A percentile compares a stretch with the other conserved stretches of the same genome.
phyloP scores from a whole-genome alignment of 2,113 vertebrate species.

The Ptychochromis oligacanthus region DNA sequence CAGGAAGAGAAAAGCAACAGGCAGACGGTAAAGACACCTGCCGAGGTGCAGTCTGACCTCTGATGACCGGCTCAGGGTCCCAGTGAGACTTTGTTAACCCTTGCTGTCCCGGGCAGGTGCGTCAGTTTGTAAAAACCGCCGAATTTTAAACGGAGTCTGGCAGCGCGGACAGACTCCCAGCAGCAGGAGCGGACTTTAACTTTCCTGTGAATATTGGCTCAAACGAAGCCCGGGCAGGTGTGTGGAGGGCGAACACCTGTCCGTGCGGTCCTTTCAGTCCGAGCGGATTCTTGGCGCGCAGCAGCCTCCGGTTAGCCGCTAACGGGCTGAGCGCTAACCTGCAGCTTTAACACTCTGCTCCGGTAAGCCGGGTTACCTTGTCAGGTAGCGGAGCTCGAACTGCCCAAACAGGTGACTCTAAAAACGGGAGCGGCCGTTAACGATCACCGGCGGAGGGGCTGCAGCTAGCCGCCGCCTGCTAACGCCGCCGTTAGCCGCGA shows the following conservation, averaged over 20 bases:
- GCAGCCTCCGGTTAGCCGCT: background rate
- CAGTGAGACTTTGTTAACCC: background rate
- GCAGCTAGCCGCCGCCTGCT: constrained; percentile 27
- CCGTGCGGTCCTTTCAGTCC: background rate
- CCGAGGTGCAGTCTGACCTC: background rate
- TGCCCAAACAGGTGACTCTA: accelerated
- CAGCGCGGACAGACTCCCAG: background rate
- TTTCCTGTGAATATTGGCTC: background rate
- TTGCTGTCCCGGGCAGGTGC: background rate
- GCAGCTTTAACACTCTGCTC: background rate
- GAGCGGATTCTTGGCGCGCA: background rate
- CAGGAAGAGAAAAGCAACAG: background rate
- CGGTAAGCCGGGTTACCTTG: background rate
- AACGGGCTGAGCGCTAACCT: background rate
- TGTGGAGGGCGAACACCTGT: background rate
- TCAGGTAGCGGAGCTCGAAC: background rate
- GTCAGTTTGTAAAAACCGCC: background rate
- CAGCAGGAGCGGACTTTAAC: background rate
- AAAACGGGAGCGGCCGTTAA: background rate
- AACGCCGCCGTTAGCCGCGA: constrained; percentile 18
- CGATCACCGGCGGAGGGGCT: background rate
- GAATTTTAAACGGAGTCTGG: background rate
- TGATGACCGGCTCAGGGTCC: background rate
- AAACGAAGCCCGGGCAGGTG: background rate
- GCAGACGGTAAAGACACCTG: background rate